Percentiles rank a stretch among this genome's conserved stretches.
phyloP scores from a whole-genome alignment of 2,888 invertebrate species.

The Lucinisca nassula region DNA sequence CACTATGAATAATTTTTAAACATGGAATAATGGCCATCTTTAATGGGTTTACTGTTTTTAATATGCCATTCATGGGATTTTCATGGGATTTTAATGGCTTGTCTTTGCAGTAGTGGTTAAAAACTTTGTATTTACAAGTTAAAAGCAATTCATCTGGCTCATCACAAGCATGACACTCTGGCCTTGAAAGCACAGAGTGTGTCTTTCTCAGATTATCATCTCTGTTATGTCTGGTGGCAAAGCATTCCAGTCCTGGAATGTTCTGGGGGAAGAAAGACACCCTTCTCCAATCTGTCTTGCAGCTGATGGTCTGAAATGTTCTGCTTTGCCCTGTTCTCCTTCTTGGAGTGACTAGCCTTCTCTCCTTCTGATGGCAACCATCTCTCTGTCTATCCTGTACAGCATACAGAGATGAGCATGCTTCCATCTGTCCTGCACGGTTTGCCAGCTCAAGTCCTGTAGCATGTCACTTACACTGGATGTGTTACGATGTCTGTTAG shows the following conservation, averaged over 20 bases:
- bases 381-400: not conserved
- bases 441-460: not conserved
- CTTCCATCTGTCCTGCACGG: not conserved
- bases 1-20: too few relatives aligned
- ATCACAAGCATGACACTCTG: not conserved
- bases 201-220: too few relatives aligned
- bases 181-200: not conserved
- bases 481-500: too few relatives aligned
- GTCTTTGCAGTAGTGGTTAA: not conserved
- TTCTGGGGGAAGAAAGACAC: not conserved
- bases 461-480: too few relatives aligned
- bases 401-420: not conserved
- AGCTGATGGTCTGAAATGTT: not conserved
- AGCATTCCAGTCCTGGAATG: not conserved
- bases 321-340: not conserved
- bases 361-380: not conserved
- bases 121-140: not conserved
- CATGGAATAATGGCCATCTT: too few relatives aligned
- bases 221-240: not conserved
- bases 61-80: too few relatives aligned
- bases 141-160: not conserved
- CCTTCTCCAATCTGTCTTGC: not conserved
- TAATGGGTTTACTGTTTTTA: too few relatives aligned
- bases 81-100: too few relatives aligned
- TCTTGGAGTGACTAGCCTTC: not conserved